phyloP scores from a whole-genome alignment of 2,797 vertebrate species.

The Dendrocincla fuliginosa region DNA sequence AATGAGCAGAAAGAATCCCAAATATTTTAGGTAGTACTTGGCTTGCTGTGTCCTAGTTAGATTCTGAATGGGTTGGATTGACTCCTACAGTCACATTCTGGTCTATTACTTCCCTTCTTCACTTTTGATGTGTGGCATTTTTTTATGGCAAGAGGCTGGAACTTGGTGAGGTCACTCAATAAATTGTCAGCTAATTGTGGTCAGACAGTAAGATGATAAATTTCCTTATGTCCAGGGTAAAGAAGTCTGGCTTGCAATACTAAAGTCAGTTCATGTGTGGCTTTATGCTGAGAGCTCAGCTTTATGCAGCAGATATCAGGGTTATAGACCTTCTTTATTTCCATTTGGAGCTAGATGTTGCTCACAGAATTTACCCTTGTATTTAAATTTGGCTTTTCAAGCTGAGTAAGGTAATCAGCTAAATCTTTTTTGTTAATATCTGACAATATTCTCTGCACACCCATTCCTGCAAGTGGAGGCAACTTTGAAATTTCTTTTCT shows the following conservation, averaged over 20 bases:
- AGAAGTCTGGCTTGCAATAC: background rate
- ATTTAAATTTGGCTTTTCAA: background rate
- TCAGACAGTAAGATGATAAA: background rate
- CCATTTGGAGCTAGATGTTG: background rate
- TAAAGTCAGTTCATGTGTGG: background rate
- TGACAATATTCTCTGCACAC: background rate
- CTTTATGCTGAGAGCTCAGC: background rate
- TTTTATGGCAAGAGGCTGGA: background rate
- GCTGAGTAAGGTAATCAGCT: background rate
- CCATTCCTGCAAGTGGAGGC: background rate
- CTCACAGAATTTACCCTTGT: background rate
- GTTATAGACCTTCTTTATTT: background rate
- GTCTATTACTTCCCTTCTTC: background rate
- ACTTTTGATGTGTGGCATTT: background rate
- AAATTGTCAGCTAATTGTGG: background rate
- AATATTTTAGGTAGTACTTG: background rate
- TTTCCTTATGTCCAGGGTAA: background rate
- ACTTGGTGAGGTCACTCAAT: background rate
- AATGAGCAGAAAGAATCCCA: background rate
- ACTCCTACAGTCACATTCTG: background rate
- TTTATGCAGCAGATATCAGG: background rate
- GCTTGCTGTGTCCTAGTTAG: background rate
- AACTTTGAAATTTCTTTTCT: background rate
- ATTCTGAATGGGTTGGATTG: background rate
- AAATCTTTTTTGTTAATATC: background rate